Percentiles rank a stretch among this genome's conserved stretches.
phyloP scores from a whole-genome alignment of 2,797 vertebrate genomes.

The Kryptopterus vitreolus region DNA sequence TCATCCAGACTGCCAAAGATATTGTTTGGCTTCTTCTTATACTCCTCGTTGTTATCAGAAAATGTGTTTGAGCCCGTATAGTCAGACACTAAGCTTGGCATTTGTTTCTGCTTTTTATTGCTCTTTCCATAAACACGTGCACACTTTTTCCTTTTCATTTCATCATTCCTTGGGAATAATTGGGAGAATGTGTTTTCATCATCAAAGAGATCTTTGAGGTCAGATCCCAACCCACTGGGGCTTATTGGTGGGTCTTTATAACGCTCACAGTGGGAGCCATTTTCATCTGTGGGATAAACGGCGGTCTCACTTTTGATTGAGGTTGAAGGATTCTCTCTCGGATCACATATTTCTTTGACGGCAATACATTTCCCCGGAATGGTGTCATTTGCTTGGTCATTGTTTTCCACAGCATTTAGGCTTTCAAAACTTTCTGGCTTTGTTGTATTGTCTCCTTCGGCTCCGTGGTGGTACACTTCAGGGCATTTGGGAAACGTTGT shows the following conservation, averaged over 20 bases:
- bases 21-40: constrained; percentile 68
- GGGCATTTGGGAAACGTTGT: constrained; percentile 52
- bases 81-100: constrained; percentile 53
- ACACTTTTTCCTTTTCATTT: constrained; percentile 83
- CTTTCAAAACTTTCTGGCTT: constrained; percentile 41
- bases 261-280: constrained; percentile 54
- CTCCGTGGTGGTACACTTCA: constrained; percentile 40
- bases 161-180: constrained; percentile 85
- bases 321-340: constrained; percentile 60
- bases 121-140: constrained; percentile 88
- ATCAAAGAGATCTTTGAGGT: constrained; percentile 79
- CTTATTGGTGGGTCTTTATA: constrained; percentile 63
- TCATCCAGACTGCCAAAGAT: constrained; percentile 73
- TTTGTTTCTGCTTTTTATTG: constrained; percentile 76
- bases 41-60: constrained; percentile 63
- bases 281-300: constrained; percentile 55
- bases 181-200: constrained; percentile 87
- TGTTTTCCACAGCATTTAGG: constrained; percentile 46
- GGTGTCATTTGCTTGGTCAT: constrained; percentile 55
- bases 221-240: constrained; percentile 62
- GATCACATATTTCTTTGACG: constrained; percentile 56
- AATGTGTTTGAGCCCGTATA: constrained; percentile 53
- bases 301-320: constrained; percentile 72
- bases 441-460: constrained; percentile 43
- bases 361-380: constrained; percentile 46